These are phyloP conservation scores for Drosophila cognata DNA, from an alignment of 2,888 invertebrate species.

Conservation along the genomic window DNA sequence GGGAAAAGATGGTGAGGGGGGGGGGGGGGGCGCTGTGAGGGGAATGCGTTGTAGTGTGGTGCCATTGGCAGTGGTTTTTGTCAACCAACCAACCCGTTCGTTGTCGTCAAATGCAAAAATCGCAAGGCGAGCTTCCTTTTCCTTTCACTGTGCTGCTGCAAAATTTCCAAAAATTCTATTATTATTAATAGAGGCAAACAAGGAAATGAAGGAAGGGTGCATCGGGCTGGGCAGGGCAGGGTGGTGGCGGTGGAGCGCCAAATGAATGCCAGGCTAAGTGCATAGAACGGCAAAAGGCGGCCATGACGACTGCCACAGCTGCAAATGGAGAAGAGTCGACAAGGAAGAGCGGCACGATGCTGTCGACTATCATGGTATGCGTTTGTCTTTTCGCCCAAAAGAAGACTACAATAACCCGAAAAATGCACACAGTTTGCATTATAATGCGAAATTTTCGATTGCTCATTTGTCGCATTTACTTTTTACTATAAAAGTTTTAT, in stretches of 20 bases:
- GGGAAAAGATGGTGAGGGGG: constrained; percentile 6
- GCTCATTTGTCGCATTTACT: constrained; percentile 82
- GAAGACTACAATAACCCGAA: constrained; percentile 75
- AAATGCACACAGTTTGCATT: constrained; percentile 81
- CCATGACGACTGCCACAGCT: constrained; percentile 66
- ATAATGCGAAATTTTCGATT: constrained; percentile 83
- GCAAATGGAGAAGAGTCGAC: constrained; percentile 9
- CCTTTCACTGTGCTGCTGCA: constrained; percentile 61
- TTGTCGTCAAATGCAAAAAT: constrained; percentile 74
- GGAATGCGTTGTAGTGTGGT: constrained; percentile 1
- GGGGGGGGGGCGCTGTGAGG: background rate
- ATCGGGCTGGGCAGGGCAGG: background rate
- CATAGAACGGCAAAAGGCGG: constrained; percentile 40
- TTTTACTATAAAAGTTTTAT: constrained; percentile 78
- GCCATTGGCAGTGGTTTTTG: constrained; percentile 39
- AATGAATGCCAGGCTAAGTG: constrained; percentile 50
- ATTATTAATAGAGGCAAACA: constrained; percentile 71
- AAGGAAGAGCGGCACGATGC: constrained; percentile 25
- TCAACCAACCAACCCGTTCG: constrained; percentile 62
- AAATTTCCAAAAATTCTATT: constrained; percentile 80
- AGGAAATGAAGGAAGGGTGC: background rate
- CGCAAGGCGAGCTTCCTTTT: constrained; percentile 72
- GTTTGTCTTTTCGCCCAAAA: constrained; percentile 68
- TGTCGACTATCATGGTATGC: constrained; percentile 55
- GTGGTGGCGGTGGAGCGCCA: constrained; percentile 15